Conservation (phyloP, 1,140 invertebrate genomes). For the Pseudomyrmex concolor region DNA sequence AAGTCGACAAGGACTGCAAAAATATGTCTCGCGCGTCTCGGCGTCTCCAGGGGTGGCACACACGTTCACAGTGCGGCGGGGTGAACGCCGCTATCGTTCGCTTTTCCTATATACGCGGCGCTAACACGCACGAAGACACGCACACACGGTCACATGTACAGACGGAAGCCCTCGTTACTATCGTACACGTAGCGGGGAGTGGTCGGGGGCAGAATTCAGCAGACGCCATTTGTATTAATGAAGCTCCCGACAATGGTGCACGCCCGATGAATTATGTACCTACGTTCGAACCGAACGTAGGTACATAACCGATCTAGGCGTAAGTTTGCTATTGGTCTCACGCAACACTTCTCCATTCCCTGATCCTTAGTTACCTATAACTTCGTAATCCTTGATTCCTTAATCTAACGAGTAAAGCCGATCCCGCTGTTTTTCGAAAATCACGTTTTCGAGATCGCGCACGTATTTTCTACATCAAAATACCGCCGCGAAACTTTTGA, state of each 20-base stretch:
- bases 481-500: not conserved
- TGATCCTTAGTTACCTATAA: constrained; percentile 47
- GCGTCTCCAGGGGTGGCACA: constrained; percentile 50
- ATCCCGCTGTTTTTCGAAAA: constrained; percentile 24
- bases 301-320: constrained; percentile 65
- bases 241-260: constrained; percentile 84
- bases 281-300: constrained; percentile 82
- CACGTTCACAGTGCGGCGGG: constrained; percentile 33
- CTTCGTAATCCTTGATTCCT: constrained; percentile 29
- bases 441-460: not conserved
- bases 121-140: constrained; percentile 15
- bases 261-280: constrained; percentile 85
- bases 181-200: constrained; percentile 64
- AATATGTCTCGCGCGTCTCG: constrained; percentile 81
- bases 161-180: constrained; percentile 66
- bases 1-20: constrained; percentile 84
- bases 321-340: constrained; percentile 69
- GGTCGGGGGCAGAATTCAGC: constrained; percentile 80
- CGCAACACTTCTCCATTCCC: constrained; percentile 51
- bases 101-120: constrained; percentile 51
- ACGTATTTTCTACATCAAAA: not conserved
- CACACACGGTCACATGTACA: constrained; percentile 44
- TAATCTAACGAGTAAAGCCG: constrained; percentile 20
- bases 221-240: constrained; percentile 86
- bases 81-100: constrained; percentile 55